Evolutionary conservation across 2,888 invertebrate species (phyloP).

Genomic region (Rhynchonema sp.): DNA sequence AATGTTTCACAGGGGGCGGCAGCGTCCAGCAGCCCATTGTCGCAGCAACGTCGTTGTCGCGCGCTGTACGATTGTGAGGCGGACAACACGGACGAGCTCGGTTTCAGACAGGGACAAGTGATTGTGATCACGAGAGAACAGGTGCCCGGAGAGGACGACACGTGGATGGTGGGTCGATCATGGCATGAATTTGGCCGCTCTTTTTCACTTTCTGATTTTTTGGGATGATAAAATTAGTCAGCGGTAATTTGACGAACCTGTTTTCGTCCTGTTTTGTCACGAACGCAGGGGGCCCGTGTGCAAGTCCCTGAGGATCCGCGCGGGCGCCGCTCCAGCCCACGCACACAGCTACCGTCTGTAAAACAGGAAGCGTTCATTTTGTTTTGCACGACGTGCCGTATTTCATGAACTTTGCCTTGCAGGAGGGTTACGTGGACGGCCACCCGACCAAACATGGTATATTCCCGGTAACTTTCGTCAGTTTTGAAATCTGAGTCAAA

Average conservation of each 20-base stretch:
- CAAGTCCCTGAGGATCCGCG: too few species aligned
- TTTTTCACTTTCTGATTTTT: too few species aligned
- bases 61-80: conserved; percentile 87
- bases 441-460: neutral
- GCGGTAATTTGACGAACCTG: too few species aligned
- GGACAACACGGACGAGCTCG: conserved; percentile 85
- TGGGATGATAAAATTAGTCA: too few species aligned
- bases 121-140: conserved; percentile 74
- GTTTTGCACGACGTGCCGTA: too few species aligned
- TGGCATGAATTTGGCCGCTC: too few species aligned
- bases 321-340: too few species aligned
- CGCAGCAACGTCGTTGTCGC: conserved; percentile 32
- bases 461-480: neutral
- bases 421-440: neutral
- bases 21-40: neutral
- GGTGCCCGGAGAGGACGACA: conserved; percentile 57
- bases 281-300: too few species aligned
- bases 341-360: too few species aligned
- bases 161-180: conserved; percentile 64
- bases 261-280: too few species aligned
- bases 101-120: conserved; percentile 82
- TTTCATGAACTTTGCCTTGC: neutral
- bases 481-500: neutral
- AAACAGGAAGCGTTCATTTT: too few species aligned
- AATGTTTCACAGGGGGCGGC: neutral